Base-by-base conservation (phyloP, 2,113 vertebrate genomes). In the Macquaria ambigua region DNA sequence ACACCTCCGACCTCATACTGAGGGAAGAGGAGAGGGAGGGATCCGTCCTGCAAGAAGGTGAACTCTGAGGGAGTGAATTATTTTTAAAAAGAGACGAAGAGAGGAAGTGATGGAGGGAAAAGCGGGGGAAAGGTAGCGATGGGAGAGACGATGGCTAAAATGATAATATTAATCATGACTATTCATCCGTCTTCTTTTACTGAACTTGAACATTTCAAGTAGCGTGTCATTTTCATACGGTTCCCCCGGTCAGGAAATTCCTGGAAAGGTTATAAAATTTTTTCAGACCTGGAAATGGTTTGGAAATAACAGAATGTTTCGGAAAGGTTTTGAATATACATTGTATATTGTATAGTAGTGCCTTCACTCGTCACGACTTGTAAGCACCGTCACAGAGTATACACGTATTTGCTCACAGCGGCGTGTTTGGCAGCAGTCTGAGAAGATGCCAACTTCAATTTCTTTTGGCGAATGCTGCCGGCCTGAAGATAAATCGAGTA, bases 391-490 rank as follows among this genome's bases (percentile, higher is more conserved):
- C 31, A 55, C 74, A 31, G 20, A 28, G 53, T 41, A 9, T 10
- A 11, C 61, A 66, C 15, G 12, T 8, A 4, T 55, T 74, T 37
- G 39, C 43, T 77, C 50, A 39, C 50, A 67, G n/a, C 25, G 50
- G 46, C 0, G 70, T 5, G 37, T 48, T 56, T 25, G 12, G 61
- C 34, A 3, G n/a, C 18, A 0, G 53, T 56, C 70, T 64, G 50
- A 72, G 43, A 48, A 73, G 62, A 63, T 0, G 73, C 73, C 77
- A 81, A 73, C 68, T 74, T 73, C 55, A 78, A 69, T 74, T 77
- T 75, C 20, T 46, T 46, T 21, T 56, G 62, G 41, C 7, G 53
- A 67, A 14, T 0, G 1, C 55, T 8, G 62, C 14, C 34, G 3
- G 48, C 0, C 58, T 34, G 41, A 9, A 70, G 62, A 72, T 14